A percentile compares a stretch with the other conserved stretches of the same genome.
phyloP scores from a whole-genome alignment of 2,797 vertebrate genomes.

The Perodicticus potto region DNA sequence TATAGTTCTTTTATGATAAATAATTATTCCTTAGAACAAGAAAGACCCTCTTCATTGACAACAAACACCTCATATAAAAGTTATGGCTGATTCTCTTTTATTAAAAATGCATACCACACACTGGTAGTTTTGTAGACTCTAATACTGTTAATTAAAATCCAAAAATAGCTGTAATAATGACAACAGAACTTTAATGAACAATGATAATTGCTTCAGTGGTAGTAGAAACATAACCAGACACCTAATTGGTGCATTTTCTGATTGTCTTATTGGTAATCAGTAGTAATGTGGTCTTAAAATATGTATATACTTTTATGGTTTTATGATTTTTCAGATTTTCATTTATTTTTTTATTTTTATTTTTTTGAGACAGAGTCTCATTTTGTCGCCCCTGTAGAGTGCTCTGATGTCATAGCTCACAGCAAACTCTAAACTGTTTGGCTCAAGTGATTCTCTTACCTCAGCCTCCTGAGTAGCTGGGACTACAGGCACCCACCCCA shows the following conservation, averaged over 20 bases:
- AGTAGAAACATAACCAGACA: constrained; percentile 50
- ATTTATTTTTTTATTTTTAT: not conserved
- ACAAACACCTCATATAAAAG: constrained; percentile 60
- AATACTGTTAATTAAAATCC: constrained; percentile 23
- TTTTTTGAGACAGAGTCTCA: too few species aligned
- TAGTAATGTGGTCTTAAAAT: not conserved
- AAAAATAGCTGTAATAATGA: constrained; percentile 41
- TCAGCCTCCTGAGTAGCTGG: too few species aligned
- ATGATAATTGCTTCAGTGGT: constrained; percentile 5
- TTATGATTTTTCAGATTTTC: constrained; percentile 37
- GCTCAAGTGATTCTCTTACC: too few species aligned
- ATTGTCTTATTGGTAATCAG: constrained; percentile 34
- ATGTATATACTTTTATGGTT: constrained; percentile 15
- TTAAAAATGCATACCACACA: constrained; percentile 35
- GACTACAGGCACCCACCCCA: too few species aligned
- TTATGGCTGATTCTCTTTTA: constrained; percentile 47
- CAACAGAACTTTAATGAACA: constrained; percentile 28
- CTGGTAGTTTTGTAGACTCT: constrained; percentile 49
- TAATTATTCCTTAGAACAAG: constrained; percentile 40
- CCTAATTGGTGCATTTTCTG: constrained; percentile 46
- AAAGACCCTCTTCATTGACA: constrained; percentile 53
- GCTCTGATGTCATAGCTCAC: too few species aligned
- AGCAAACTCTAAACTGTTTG: too few species aligned
- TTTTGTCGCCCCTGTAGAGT: too few species aligned
- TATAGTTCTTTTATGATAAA: constrained; percentile 52